Evolutionary conservation across 1,140 invertebrate species (phyloP), one percentile per base, ranked within the genome.

Genomic region (Cotesia vestalis): DNA sequence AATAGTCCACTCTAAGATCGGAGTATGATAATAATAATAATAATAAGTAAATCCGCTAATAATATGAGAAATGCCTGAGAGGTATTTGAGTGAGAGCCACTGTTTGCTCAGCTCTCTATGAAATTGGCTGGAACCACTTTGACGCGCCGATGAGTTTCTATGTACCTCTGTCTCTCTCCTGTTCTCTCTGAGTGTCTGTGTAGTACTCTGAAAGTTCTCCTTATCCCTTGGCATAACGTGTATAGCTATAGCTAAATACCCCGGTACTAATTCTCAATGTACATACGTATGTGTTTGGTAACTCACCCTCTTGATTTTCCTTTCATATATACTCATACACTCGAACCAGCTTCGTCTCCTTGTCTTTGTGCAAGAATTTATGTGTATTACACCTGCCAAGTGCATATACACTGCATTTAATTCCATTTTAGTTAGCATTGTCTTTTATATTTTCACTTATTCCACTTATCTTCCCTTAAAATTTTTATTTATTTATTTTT

Each of bases 81-180:
- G 35, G 53, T 68, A 59, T 68, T 68, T 66, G 63, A 17, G 77
- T 77, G 76, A 78, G 76, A 78, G 72, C 75, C 73, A 46, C 79
- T 80, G 77, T 78, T 80, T 81, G 80, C 78, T 81, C 78, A 79
- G 68, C 76, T 80, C 73, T 64, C 76, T 81, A 80, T 81, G 79
- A 81, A 81, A 81, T 81, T 81, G 80, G 76, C 72, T 75, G 77
- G 73, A 72, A 73, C 76, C 79, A 81, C 79, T 81, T 81, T 81
- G 80, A 81, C 80, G 79, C 80, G 78, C 76, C 79, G 80, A 81
- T 79, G 79, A 81, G 73, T 75, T 79, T 74, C 75, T 77, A 75
- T 79, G 71, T 51, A 60, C 61, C n/a, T 46, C 17, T 9, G 51
- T n/a, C 17, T 53, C 46, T 36, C 52, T 59, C 35, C 12, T 27